Conservation (phyloP, 1,140 invertebrate species). For the Aphaenogaster ashmeadi region DNA sequence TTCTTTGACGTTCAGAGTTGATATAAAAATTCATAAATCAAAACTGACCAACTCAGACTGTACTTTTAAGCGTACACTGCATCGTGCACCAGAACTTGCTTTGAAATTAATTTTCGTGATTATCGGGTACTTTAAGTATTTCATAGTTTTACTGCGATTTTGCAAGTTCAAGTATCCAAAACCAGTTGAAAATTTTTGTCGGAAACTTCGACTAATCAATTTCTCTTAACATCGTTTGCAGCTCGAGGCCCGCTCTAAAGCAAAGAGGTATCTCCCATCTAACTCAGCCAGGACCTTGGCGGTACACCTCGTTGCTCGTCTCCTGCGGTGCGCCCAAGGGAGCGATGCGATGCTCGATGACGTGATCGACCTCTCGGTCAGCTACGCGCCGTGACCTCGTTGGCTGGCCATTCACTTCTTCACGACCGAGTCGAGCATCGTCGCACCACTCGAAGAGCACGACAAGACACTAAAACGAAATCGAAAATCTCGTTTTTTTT, state of each 20-base stretch:
- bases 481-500: not conserved
- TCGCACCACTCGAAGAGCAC: not conserved
- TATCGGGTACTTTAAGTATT: not conserved
- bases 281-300: slow-evolving; percentile 37
- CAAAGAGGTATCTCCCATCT: not conserved
- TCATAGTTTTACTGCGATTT: not conserved
- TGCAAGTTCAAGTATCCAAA: not conserved
- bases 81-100: slow-evolving; percentile 4
- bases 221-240: slow-evolving; percentile 42
- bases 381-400: slow-evolving; percentile 47
- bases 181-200: slow-evolving; percentile 18
- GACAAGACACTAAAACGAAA: not conserved
- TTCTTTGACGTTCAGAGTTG: not conserved
- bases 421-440: not conserved
- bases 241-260: not conserved
- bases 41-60: slow-evolving; percentile 18
- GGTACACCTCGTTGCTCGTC: slow-evolving; percentile 10
- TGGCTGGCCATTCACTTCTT: slow-evolving; percentile 45
- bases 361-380: slow-evolving; percentile 72
- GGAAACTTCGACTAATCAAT: slow-evolving; percentile 44
- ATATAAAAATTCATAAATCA: slow-evolving; percentile 46
- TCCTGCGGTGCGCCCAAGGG: slow-evolving; percentile 18
- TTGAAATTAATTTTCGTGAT: slow-evolving; percentile 15
- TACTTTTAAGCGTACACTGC: not conserved
- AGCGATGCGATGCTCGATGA: slow-evolving; percentile 66